Percentiles rank a stretch among this genome's conserved stretches.
Conservation (phyloP, 2,888 invertebrate genomes). For the Drosophila buzzatii region DNA sequence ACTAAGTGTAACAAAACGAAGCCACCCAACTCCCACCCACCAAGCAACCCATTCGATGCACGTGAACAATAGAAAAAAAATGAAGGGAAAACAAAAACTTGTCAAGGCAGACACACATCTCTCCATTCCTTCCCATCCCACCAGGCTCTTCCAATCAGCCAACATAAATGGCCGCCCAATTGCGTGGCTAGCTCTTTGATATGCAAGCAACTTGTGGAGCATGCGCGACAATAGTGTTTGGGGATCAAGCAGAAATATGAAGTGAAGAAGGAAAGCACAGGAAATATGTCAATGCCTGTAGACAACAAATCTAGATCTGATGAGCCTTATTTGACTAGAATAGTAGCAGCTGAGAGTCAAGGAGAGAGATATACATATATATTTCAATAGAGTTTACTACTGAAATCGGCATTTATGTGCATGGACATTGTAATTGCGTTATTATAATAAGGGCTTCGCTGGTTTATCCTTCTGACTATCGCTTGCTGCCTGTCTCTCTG, state of each 20-base stretch:
- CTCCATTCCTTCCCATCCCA: neutral
- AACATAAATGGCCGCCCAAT: slow-evolving; percentile 36
- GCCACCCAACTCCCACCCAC: neutral
- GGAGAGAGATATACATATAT: neutral
- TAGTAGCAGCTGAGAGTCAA: neutral
- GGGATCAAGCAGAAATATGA: neutral
- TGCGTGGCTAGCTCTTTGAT: slow-evolving; percentile 12
- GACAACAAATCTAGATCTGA: neutral
- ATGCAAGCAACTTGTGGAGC: slow-evolving; percentile 17
- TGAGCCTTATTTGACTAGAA: neutral
- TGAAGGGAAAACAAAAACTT: slow-evolving; percentile 21
- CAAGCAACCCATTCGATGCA: slow-evolving; percentile 3
- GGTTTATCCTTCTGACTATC: neutral
- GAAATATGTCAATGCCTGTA: neutral
- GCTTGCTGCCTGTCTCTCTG: neutral
- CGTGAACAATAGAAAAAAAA: neutral
- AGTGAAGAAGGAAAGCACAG: neutral
- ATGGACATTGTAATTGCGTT: neutral
- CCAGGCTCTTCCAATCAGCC: slow-evolving; percentile 5
- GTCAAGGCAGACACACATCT: neutral
- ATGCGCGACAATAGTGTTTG: slow-evolving; percentile 26
- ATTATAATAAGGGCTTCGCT: neutral
- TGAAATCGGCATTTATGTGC: neutral
- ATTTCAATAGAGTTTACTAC: neutral
- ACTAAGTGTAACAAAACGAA: slow-evolving; percentile 32